These are phyloP conservation scores for Trematomus bernacchii DNA, from an alignment of 2,797 vertebrate genomes.

Conservation along the genomic window DNA sequence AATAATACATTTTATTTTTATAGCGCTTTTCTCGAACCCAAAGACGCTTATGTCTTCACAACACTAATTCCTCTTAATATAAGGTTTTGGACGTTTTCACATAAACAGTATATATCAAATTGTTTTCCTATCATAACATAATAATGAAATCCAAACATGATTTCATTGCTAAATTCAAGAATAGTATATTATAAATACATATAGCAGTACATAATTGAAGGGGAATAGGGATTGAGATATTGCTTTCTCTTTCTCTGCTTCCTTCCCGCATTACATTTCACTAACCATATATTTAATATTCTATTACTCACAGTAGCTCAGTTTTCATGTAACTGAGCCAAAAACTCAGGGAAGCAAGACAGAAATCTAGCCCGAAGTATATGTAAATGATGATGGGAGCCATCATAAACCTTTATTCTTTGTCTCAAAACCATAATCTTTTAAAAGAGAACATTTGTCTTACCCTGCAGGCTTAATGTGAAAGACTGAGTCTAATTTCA, in stretches of 20 bases:
- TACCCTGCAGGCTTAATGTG: slow-evolving; percentile 6
- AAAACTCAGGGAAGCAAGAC: not conserved
- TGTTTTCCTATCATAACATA: too few relatives aligned
- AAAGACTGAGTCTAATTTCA: slow-evolving; percentile 29
- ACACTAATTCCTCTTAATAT: not conserved
- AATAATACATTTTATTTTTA: too few relatives aligned
- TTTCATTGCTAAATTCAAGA: not conserved
- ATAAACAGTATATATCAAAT: too few relatives aligned
- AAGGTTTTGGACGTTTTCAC: not conserved
- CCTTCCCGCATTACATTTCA: not conserved
- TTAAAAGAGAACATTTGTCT: slow-evolving; percentile 3
- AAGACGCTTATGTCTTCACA: too few relatives aligned
- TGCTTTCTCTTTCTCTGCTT: not conserved
- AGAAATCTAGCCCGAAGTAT: not conserved
- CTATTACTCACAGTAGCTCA: not conserved
- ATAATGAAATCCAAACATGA: not conserved
- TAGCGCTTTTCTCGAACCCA: too few relatives aligned
- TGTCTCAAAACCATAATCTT: slow-evolving; percentile 16
- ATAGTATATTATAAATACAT: not conserved
- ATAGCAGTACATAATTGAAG: not conserved
- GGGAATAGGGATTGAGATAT: not conserved
- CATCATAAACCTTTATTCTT: slow-evolving; percentile 3
- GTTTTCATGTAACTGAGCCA: slow-evolving; percentile 14
- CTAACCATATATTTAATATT: not conserved
- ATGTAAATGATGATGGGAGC: slow-evolving; percentile 11